phyloP scores from a whole-genome alignment of 2,888 invertebrate species.

The Acleris holmiana region DNA sequence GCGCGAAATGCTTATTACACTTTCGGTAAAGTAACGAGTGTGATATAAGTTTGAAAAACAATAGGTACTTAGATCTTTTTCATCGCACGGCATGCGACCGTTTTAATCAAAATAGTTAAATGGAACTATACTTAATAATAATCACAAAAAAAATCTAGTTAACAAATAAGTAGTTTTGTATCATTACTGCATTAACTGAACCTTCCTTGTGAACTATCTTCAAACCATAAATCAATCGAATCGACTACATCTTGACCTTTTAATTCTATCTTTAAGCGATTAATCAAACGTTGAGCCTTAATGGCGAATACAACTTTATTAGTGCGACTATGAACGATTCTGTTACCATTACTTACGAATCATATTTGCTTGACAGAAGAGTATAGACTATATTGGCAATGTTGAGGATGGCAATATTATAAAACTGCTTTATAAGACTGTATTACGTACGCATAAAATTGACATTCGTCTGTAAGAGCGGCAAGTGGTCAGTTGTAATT shows the following conservation, averaged over 20 bases:
- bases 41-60: too few relatives aligned
- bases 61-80: too few relatives aligned
- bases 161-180: too few relatives aligned
- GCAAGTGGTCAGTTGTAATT: neutral
- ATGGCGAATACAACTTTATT: neutral
- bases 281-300: slow-evolving; percentile 7
- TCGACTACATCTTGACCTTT: slow-evolving; percentile 6
- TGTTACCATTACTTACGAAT: neutral
- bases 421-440: neutral
- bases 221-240: slow-evolving; percentile 13
- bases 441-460: neutral
- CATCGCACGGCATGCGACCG: too few relatives aligned
- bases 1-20: too few relatives aligned
- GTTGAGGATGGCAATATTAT: neutral
- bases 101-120: too few relatives aligned
- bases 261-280: slow-evolving; percentile 2
- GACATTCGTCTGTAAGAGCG: neutral
- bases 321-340: neutral
- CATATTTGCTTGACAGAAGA: neutral
- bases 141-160: too few relatives aligned
- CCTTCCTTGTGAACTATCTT: neutral
- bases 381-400: neutral
- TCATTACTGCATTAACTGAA: neutral
- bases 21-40: too few relatives aligned
- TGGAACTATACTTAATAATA: too few relatives aligned